Evolutionary conservation across 1,140 invertebrate genomes (phyloP), one percentile per base, ranked within the genome.

Genomic region (Drosophila malerkotliana): DNA sequence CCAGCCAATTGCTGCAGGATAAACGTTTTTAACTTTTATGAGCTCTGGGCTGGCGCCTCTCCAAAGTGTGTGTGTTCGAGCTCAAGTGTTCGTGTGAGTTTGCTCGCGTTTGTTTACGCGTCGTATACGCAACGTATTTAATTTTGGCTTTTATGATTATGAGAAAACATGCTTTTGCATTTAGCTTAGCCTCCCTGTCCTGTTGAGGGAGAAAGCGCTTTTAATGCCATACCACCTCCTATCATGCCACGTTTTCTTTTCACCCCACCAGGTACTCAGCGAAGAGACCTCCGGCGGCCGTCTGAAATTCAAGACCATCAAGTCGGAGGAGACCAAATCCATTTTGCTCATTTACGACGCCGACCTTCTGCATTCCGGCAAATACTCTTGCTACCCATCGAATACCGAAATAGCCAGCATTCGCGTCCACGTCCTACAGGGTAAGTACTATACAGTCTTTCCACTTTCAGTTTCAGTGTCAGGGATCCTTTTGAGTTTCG

Each of bases 361-460:
- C 53, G 91, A 92, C 77, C 62, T 91, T 54, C 74, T 88, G 53
- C 92, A 93, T 71, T 93, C 93, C 0, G 93, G 93, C 47, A 92
- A 92, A 77, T 93, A 93, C 83, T 92, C 92, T 5, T 93, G 92
- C 72, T 90, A 92, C 72, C 93, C 93, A 71, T 91, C 92, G 49
- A 93, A 93, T 64, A 93, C 93, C 21, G 93, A 93, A 56, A 92
- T 93, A 53, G 92, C 93, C 68, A 93, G 92, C 71, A 93, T 94
- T 71, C 92, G 92, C 55, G 93, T 94, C 28, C 93, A 94, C 53
- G 93, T 92, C 2, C 79, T 92, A 30, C 91, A 92, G 72, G 92
- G 92, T 92, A 59, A 91, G 90, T 91, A 18, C 55, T 18, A 6
- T 4, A n/a, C 15, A 0, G 6, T 18, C 5, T 5, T 44, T 44